phyloP scores from a whole-genome alignment of 2,888 invertebrate genomes.

The Acholoe squamosa region DNA sequence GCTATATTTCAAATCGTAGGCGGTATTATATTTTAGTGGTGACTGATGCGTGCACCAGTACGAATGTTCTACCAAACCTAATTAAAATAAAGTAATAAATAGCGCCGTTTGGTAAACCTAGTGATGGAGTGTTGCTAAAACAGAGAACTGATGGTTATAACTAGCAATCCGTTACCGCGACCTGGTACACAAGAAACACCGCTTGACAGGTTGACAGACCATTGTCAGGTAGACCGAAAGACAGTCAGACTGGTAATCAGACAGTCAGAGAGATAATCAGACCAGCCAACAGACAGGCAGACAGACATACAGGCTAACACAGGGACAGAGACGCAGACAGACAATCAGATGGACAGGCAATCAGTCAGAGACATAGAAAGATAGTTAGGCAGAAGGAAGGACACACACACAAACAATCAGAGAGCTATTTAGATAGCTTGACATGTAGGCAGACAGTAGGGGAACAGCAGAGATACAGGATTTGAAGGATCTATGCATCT shows the following conservation, averaged over 20 bases:
- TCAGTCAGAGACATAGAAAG: background rate
- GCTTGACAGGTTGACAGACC: too few species aligned
- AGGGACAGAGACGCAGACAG: background rate
- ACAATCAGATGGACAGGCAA: background rate
- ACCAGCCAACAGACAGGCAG: slow-evolving; percentile 30
- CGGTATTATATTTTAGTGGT: too few species aligned
- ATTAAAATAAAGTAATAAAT: too few species aligned
- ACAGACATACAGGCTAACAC: background rate
- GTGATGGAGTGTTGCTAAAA: too few species aligned
- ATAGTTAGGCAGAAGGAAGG: background rate
- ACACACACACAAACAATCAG: background rate
- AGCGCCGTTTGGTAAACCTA: too few species aligned
- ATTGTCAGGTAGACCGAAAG: background rate
- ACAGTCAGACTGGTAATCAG: background rate
- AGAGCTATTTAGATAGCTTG: background rate
- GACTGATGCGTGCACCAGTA: too few species aligned
- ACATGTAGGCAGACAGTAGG: background rate
- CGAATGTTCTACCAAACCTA: too few species aligned
- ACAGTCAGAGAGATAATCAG: background rate
- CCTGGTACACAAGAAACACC: too few species aligned
- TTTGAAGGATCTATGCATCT: background rate
- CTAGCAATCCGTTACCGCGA: too few species aligned
- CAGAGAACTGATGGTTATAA: too few species aligned
- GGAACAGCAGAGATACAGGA: too few species aligned
- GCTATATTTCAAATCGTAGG: too few species aligned